Conservation (phyloP, 2,113 vertebrate genomes). For the Pelobates fuscus region DNA sequence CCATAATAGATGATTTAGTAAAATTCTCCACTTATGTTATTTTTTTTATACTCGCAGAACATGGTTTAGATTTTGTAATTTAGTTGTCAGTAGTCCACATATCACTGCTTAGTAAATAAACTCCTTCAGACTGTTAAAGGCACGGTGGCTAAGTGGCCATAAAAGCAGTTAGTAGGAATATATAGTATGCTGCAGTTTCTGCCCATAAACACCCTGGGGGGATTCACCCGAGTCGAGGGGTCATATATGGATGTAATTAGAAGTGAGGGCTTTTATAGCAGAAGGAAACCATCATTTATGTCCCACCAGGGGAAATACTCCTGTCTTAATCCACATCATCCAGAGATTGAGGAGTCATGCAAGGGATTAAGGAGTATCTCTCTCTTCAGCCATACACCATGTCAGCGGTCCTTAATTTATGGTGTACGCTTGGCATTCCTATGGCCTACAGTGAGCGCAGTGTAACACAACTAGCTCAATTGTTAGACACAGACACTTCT, state of each 20-base stretch:
- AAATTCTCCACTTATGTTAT: too few species aligned
- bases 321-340: neutral
- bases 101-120: too few species aligned
- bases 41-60: too few species aligned
- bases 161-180: neutral
- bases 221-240: neutral
- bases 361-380: neutral
- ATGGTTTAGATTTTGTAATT: too few species aligned
- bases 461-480: neutral
- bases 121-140: too few species aligned
- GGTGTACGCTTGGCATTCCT: neutral
- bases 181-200: neutral
- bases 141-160: too few species aligned
- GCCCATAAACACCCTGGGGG: neutral
- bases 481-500: too few species aligned
- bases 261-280: neutral
- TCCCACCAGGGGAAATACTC: neutral
- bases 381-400: neutral
- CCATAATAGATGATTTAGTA: too few species aligned
- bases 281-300: neutral
- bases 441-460: neutral
- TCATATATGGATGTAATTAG: slow-evolving; percentile 11
- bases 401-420: neutral
- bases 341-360: neutral
- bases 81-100: too few species aligned